Percentiles rank a stretch among this genome's conserved stretches.
These are phyloP conservation scores for Mystacides longicornis DNA, from an alignment of 2,888 invertebrate species.

Conservation along the genomic window DNA sequence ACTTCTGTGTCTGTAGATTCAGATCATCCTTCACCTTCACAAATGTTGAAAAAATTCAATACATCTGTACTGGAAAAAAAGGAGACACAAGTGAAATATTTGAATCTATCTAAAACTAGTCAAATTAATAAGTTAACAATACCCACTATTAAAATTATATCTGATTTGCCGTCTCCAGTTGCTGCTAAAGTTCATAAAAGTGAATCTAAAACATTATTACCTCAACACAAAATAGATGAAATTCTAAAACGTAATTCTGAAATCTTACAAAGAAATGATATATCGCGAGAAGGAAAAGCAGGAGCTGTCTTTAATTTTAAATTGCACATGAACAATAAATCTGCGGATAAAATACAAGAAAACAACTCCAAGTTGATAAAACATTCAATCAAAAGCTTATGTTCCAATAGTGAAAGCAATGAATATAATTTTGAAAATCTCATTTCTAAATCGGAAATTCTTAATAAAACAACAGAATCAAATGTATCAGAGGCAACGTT, in stretches of 20 bases:
- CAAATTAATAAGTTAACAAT: constrained; percentile 15
- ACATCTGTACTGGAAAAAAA: constrained; percentile 1
- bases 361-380: not conserved
- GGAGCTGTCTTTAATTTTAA: constrained; percentile 3
- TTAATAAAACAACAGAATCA: constrained; percentile 39
- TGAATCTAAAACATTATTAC: not conserved
- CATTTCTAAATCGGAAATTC: constrained; percentile 48
- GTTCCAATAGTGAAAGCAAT: constrained; percentile 32
- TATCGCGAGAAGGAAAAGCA: not conserved
- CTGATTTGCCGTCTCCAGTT: constrained; percentile 9
- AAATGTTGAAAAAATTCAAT: constrained; percentile 13
- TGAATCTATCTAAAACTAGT: constrained; percentile 7
- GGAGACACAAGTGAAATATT: constrained; percentile 7
- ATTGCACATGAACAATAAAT: not conserved
- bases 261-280: constrained; percentile 19
- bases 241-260: constrained; percentile 21
- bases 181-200: not conserved
- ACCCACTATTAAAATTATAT: constrained; percentile 19
- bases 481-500: constrained; percentile 42
- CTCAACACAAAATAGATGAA: constrained; percentile 19
- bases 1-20: constrained; percentile 3
- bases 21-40: constrained; percentile 1
- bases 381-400: not conserved
- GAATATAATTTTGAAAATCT: constrained; percentile 47
- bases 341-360: not conserved